Evolutionary conservation across 1,140 invertebrate species (phyloP).

Genomic region (Sweltsa coloradensis): DNA sequence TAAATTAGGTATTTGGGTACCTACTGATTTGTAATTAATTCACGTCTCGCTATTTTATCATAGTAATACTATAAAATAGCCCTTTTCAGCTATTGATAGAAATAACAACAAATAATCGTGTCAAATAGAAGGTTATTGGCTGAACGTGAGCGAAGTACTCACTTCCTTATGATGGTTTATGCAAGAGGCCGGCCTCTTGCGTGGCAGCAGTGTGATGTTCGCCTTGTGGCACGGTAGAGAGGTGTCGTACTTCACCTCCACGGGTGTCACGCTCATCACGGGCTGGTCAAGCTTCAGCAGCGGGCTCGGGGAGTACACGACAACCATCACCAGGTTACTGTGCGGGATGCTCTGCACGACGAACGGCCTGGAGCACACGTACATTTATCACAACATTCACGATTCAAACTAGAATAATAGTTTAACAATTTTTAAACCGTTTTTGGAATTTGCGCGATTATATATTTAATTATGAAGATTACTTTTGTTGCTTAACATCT

Average conservation of each 20-base stretch:
- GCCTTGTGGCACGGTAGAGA: constrained; percentile 47
- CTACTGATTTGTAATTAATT: too few relatives aligned
- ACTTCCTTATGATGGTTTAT: constrained; percentile 57
- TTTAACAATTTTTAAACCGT: too few relatives aligned
- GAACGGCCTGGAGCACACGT: constrained; percentile 46
- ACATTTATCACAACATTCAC: constrained; percentile 3
- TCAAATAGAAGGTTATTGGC: too few relatives aligned
- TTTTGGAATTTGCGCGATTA: neutral
- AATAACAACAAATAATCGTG: too few relatives aligned
- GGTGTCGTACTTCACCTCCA: constrained; percentile 46
- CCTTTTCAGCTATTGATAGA: too few relatives aligned
- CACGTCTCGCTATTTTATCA: too few relatives aligned
- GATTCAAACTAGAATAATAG: neutral
- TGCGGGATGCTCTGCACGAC: constrained; percentile 67
- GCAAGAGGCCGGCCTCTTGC: constrained; percentile 49
- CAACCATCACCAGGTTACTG: constrained; percentile 74
- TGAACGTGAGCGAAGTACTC: too few relatives aligned
- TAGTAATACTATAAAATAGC: too few relatives aligned
- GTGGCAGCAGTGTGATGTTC: constrained; percentile 38
- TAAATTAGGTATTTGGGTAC: too few relatives aligned
- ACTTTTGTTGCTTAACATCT: too few relatives aligned
- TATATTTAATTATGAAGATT: too few relatives aligned
- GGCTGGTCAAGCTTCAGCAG: constrained; percentile 18
- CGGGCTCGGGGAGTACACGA: constrained; percentile 55
- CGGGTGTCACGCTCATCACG: constrained; percentile 41